Evolutionary conservation across 2,113 vertebrate species (phyloP).

Genomic region (Marmota flaviventris): DNA sequence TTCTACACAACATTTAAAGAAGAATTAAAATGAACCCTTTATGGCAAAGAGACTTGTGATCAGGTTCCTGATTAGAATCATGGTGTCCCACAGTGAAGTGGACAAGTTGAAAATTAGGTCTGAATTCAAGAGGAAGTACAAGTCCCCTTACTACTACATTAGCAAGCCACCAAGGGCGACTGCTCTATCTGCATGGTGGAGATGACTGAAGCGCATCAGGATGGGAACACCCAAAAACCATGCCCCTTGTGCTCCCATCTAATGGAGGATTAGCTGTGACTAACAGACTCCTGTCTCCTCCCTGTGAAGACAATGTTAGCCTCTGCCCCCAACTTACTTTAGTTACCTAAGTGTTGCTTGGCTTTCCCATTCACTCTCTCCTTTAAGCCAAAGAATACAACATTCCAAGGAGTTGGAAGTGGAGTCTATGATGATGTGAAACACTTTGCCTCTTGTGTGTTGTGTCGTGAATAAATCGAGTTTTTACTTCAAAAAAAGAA

Average conservation of each 20-base stretch:
- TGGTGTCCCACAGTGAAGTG: too few relatives aligned
- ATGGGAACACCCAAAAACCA: neutral
- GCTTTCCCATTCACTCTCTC: constrained; percentile 55
- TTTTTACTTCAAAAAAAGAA: constrained; percentile 80
- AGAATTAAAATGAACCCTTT: neutral
- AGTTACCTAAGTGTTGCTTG: constrained; percentile 67
- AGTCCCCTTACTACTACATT: too few relatives aligned
- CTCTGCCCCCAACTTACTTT: neutral
- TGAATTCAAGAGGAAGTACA: too few relatives aligned
- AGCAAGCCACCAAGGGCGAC: constrained; percentile 98
- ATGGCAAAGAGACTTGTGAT: too few relatives aligned
- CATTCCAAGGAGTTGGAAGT: constrained; percentile 70
- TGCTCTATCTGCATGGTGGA: constrained; percentile 95
- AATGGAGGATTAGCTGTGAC: constrained; percentile 71
- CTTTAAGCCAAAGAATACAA: constrained; percentile 78
- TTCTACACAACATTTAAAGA: neutral
- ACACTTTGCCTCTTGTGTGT: constrained; percentile 69
- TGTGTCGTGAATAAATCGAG: constrained; percentile 86
- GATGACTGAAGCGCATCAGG: constrained; percentile 89
- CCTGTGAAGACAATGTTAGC: neutral
- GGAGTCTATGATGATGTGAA: constrained; percentile 74
- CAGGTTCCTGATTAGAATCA: too few relatives aligned
- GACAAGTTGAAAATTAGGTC: too few relatives aligned
- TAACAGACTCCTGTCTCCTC: constrained; percentile 58
- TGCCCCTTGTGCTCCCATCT: constrained; percentile 61